Evolutionary conservation across 2,888 invertebrate genomes (phyloP).

Genomic region (Sthenelais limicola): DNA sequence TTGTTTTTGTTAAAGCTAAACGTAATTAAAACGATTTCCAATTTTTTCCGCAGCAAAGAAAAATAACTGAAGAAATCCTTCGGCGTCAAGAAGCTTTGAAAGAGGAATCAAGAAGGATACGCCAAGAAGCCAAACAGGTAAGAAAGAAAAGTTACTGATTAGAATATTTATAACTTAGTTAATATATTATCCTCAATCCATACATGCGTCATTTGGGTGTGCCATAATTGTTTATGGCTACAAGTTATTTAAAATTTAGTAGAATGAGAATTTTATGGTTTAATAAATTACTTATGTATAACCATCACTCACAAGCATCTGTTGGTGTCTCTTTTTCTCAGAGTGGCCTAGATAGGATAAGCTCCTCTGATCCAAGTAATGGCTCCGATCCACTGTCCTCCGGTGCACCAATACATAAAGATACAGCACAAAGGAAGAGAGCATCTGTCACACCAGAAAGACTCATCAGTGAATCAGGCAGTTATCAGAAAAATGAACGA

Average conservation of each 20-base stretch:
- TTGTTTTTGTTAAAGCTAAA: too few relatives aligned
- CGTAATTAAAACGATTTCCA: too few relatives aligned
- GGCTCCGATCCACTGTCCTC: not conserved
- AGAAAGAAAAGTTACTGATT: too few relatives aligned
- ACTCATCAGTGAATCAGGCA: not conserved
- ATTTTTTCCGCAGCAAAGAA: conserved; percentile 58
- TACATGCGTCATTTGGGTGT: too few relatives aligned
- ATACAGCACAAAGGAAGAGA: conserved; percentile 34
- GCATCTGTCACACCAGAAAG: conserved; percentile 11
- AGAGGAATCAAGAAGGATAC: conserved; percentile 77
- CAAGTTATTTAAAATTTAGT: too few relatives aligned
- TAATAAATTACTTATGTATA: too few relatives aligned
- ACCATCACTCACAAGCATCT: too few relatives aligned
- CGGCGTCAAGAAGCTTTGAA: conserved; percentile 84
- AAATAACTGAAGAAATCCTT: conserved; percentile 81
- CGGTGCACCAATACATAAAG: conserved; percentile 18
- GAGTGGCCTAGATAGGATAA: conserved; percentile 7
- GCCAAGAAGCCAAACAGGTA: conserved; percentile 53
- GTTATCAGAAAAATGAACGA: conserved; percentile 27
- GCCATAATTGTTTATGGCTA: too few relatives aligned
- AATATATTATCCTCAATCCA: too few relatives aligned
- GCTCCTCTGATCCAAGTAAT: conserved; percentile 18
- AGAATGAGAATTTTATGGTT: too few relatives aligned
- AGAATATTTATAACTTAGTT: too few relatives aligned
- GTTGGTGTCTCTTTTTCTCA: too few relatives aligned